These are phyloP conservation scores for Lordiphosa mommai DNA, from an alignment of 1,140 invertebrate genomes.

Conservation along the genomic window DNA sequence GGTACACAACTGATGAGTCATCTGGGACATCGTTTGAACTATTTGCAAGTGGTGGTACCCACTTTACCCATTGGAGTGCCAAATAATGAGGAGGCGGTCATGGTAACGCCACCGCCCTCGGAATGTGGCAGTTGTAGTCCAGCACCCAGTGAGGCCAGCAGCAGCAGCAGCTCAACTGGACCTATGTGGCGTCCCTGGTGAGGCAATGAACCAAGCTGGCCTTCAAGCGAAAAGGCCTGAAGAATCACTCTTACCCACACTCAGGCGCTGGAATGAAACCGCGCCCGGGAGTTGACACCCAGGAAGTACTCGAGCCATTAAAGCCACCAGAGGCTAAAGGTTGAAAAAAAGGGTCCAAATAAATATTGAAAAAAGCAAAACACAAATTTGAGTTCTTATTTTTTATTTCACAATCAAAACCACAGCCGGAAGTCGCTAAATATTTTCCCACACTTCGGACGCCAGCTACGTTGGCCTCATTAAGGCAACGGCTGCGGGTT, in stretches of 20 bases:
- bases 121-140: constrained; percentile 75
- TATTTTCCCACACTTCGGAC: constrained; percentile 65
- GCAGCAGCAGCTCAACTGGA: constrained; percentile 30
- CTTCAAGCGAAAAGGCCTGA: constrained; percentile 35
- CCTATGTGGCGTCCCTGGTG: constrained; percentile 78
- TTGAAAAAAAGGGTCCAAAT: no score
- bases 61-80: constrained; percentile 61
- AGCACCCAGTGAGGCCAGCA: constrained; percentile 71
- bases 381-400: constrained; percentile 9
- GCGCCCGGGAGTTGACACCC: constrained; percentile 9
- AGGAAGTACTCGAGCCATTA: no score
- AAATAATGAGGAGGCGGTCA: constrained; percentile 32
- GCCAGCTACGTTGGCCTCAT: constrained; percentile 56
- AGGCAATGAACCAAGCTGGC: constrained; percentile 18
- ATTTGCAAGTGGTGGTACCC: constrained; percentile 76
- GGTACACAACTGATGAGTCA: constrained; percentile 94
- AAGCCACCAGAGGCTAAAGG: no score
- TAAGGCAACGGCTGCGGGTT: constrained; percentile 51
- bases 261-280: constrained; percentile 21
- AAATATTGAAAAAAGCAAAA: constrained; percentile 7
- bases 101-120: constrained; percentile 74
- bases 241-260: not conserved
- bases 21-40: constrained; percentile 89
- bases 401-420: constrained; percentile 21
- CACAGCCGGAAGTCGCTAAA: constrained; percentile 68